A percentile compares a stretch with the other conserved stretches of the same genome.
These are phyloP conservation scores for Hippasteria phrygiana DNA, from an alignment of 53 echinoderm and acorn worm species.

Conservation along the genomic window DNA sequence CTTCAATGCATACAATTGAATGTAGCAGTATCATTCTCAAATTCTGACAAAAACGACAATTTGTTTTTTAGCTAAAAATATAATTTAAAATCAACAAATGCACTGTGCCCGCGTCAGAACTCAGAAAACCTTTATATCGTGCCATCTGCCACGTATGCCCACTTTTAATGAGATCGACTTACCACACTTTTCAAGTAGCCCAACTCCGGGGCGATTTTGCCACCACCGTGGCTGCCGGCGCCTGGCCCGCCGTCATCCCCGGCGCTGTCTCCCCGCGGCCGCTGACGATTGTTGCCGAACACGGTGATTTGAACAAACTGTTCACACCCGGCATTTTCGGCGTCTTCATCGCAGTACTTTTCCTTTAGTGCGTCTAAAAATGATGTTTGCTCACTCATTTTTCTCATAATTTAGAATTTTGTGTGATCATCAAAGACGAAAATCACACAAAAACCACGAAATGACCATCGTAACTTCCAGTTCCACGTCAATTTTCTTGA, in stretches of 20 bases:
- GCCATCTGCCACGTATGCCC: background rate
- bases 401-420: background rate
- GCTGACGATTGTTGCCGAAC: slow-evolving; percentile 29
- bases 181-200: slow-evolving; percentile 88
- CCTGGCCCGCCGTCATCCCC: slow-evolving; percentile 10
- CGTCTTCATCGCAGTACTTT: slow-evolving; percentile 90
- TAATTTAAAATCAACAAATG: too few species aligned
- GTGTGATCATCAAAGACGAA: background rate
- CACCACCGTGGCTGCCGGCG: slow-evolving; percentile 31
- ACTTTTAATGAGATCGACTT: background rate
- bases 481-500: background rate
- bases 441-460: background rate
- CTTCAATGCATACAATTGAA: too few species aligned
- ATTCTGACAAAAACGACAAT: too few species aligned
- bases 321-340: slow-evolving; percentile 49
- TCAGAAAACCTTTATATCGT: background rate
- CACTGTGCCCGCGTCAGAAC: too few species aligned
- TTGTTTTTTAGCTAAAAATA: too few species aligned
- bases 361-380: slow-evolving; percentile 82
- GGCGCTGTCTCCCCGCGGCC: slow-evolving; percentile 15
- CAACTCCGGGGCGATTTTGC: slow-evolving; percentile 66
- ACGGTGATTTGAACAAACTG: slow-evolving; percentile 67
- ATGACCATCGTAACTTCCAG: background rate
- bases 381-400: slow-evolving; percentile 27
- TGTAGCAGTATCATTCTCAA: too few species aligned